phyloP scores from a whole-genome alignment of 2,113 vertebrate species.

The Ranitomeya imitator region DNA sequence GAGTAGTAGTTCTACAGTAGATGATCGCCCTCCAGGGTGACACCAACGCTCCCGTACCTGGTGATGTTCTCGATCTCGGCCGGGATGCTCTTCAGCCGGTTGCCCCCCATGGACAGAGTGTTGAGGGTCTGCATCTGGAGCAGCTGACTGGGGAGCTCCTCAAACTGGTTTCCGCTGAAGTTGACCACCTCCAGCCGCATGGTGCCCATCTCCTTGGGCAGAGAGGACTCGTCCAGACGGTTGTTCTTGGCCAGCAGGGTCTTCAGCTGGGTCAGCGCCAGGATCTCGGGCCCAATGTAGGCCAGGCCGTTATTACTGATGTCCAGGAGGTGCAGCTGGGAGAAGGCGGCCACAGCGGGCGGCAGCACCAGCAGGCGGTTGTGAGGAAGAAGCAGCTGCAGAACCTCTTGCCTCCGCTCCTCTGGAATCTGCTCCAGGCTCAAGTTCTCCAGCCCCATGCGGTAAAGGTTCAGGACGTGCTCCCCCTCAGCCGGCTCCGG shows the following conservation, averaged over 20 bases:
- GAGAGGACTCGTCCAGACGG: constrained; percentile 83
- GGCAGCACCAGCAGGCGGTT: constrained; percentile 79
- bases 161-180: constrained; percentile 91
- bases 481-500: constrained; percentile 56
- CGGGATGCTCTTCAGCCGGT: constrained; percentile 88
- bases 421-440: constrained; percentile 68
- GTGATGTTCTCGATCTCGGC: constrained; percentile 86
- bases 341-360: constrained; percentile 75
- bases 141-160: constrained; percentile 82
- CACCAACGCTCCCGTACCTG: constrained; percentile 73
- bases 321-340: constrained; percentile 85
- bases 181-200: constrained; percentile 88
- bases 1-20: neutral
- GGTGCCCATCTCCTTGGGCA: constrained; percentile 84
- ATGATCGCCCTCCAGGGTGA: neutral
- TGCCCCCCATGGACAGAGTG: constrained; percentile 93
- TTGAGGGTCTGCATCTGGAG: constrained; percentile 82
- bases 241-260: constrained; percentile 95
- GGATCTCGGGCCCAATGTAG: constrained; percentile 80
- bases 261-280: constrained; percentile 76
- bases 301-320: constrained; percentile 87
- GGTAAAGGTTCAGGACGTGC: constrained; percentile 76
- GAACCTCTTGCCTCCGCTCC: constrained; percentile 73
- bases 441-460: constrained; percentile 71
- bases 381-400: constrained; percentile 80